Percentiles rank a stretch among this genome's conserved stretches.
phyloP scores from a whole-genome alignment of 2,888 invertebrate species.

The Melinopterus prodromus region DNA sequence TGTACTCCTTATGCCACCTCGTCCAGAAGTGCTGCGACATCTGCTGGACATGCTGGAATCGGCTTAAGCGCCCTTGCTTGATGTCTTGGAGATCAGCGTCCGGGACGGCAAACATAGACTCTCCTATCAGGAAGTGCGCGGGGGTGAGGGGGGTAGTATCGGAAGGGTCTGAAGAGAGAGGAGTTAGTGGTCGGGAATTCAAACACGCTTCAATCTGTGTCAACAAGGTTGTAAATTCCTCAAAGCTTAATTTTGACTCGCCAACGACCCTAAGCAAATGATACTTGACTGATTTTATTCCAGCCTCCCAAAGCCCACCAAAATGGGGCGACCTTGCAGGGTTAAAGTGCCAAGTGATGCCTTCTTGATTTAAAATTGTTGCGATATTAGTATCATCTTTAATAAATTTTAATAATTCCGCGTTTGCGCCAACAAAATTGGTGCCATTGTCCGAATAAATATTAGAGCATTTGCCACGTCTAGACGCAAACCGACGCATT shows the following conservation, averaged over 20 bases:
- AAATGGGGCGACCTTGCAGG: constrained; percentile 39
- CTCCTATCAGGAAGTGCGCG: constrained; percentile 15
- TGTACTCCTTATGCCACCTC: background rate
- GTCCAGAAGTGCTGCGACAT: background rate
- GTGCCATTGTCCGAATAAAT: constrained; percentile 40
- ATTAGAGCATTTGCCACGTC: constrained; percentile 35
- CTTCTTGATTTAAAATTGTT: background rate
- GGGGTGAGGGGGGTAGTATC: constrained; percentile 44
- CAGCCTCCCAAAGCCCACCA: constrained; percentile 35
- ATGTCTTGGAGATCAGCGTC: background rate
- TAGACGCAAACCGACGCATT: constrained; percentile 36
- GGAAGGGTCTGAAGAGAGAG: constrained; percentile 43
- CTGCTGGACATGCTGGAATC: background rate
- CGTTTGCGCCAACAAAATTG: constrained; percentile 37
- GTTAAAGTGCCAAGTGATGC: constrained; percentile 46
- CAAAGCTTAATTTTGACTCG: constrained; percentile 39
- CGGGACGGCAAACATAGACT: background rate
- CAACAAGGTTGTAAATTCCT: constrained; percentile 45
- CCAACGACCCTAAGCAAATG: constrained; percentile 45
- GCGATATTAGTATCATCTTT: background rate
- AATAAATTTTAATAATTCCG: constrained; percentile 27
- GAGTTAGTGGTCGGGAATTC: constrained; percentile 46
- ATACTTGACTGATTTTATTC: constrained; percentile 46
- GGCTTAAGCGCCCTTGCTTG: background rate
- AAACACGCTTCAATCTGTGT: constrained; percentile 46